Base-by-base conservation (phyloP, 2,888 invertebrate species). In the Drosophila lutescens region DNA sequence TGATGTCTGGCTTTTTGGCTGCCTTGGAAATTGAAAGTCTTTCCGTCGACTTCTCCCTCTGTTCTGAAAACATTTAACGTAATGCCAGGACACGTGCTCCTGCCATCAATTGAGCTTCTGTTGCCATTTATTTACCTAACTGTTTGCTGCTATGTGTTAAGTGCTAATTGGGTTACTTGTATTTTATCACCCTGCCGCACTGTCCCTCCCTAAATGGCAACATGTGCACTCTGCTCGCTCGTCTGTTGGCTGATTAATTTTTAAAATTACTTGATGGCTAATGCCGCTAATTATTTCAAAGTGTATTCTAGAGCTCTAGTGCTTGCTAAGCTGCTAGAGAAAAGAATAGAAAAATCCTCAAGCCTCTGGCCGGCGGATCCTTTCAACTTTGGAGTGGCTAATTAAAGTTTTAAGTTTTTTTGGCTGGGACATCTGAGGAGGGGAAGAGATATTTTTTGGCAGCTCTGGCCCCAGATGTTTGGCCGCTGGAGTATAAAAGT, bases 1-100 rank as follows among this genome's bases (percentile, higher is more conserved):
- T 88, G 88, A 86, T 78, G 83, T 80, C 71, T 88, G 82, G 75
- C 87, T 86, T 84, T 84, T 88, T 84, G 85, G 81, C 87, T 84
- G 78, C 58, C 69, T 56, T 71, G 79, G 75, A 88, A 85, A 85
- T 87, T 82, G 89, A 85, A 88, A 85, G 89, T 88, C 80, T 78
- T 67, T 77, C 26, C 9, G 5, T 43, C 17, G 17, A 9, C 41
- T 43, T 50, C 26, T 34, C 26, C 26, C 57, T 32, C 58, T 30
- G 32, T 55, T 62, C 50, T 47, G 66, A 76, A 80, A 84, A 69
- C 83, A 83, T 83, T 86, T 80, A 83, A 86, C 86, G 80, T 80
- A 58, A 80, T 76, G 73, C 69, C 84, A 71, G 61, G 70, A 84
- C 83, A 83, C 83, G 83, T 88, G 72, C 81, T 80, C 63, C 68